These are phyloP conservation scores for Diabrotica balteata DNA, from an alignment of 2,888 invertebrate species.

Conservation along the genomic window DNA sequence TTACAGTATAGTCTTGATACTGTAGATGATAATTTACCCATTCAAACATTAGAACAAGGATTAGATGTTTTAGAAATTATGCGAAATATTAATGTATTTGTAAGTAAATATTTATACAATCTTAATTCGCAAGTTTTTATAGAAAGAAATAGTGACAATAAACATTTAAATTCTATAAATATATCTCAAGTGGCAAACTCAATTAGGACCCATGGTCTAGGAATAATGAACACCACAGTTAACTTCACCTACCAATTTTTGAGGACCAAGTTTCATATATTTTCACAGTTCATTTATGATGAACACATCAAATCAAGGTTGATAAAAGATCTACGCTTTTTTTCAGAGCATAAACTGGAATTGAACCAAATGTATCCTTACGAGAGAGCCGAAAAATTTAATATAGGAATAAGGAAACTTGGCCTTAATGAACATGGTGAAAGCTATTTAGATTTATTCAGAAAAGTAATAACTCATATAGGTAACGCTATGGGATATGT, in stretches of 20 bases:
- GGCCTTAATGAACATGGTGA: constrained; percentile 82
- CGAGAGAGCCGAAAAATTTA: constrained; percentile 92
- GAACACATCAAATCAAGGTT: constrained; percentile 96
- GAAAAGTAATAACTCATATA: constrained; percentile 91
- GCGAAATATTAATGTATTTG: constrained; percentile 95
- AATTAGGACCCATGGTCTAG: constrained; percentile 94
- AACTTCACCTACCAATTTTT: constrained; percentile 95
- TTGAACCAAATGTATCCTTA: constrained; percentile 80
- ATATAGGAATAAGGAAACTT: constrained; percentile 86
- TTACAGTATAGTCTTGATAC: constrained; percentile 82
- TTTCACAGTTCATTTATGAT: constrained; percentile 97
- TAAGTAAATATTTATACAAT: constrained; percentile 92
- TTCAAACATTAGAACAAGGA: constrained; percentile 96
- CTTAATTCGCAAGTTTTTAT: constrained; percentile 96
- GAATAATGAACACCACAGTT: constrained; percentile 72
- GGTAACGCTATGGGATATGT: constrained; percentile 96
- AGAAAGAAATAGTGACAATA: constrained; percentile 88
- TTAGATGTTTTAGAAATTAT: constrained; percentile 96
- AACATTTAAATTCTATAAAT: constrained; percentile 93
- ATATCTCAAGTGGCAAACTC: constrained; percentile 96
- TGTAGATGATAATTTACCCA: constrained; percentile 92
- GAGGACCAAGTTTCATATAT: constrained; percentile 88
- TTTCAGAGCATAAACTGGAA: constrained; percentile 75
- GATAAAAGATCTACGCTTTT: constrained; percentile 84
- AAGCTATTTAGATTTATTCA: constrained; percentile 92